Conservation (phyloP, 2,797 vertebrate species). For the Enteromius argenteus region DNA sequence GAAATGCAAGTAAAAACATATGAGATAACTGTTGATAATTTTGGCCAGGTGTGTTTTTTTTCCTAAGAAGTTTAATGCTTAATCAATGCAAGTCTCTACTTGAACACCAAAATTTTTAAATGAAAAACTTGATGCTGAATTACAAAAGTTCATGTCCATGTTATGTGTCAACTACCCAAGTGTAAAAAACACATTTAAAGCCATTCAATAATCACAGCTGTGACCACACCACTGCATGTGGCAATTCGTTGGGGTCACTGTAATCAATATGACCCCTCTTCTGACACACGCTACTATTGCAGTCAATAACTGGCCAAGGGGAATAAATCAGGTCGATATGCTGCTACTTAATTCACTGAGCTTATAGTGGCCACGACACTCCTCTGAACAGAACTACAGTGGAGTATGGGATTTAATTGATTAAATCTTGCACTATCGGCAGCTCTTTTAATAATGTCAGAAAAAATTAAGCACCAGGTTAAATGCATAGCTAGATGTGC, state of each 20-base stretch:
- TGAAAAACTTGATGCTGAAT: neutral
- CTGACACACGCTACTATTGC: conserved; percentile 21
- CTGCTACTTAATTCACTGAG: conserved; percentile 73
- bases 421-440: conserved; percentile 39
- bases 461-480: conserved; percentile 47
- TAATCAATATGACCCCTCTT: conserved; percentile 41
- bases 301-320: conserved; percentile 74
- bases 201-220: conserved; percentile 21
- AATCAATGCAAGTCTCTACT: neutral
- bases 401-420: conserved; percentile 57
- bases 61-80: neutral
- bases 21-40: neutral
- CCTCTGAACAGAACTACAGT: conserved; percentile 45
- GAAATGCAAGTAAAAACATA: neutral
- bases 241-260: conserved; percentile 20
- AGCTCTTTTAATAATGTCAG: conserved; percentile 53
- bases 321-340: conserved; percentile 80
- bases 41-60: neutral
- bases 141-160: conserved; percentile 2
- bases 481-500: neutral
- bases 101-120: neutral
- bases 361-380: conserved; percentile 71
- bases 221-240: conserved; percentile 12
- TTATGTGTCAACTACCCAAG: neutral
- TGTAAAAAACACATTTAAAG: conserved; percentile 29